phyloP scores from a whole-genome alignment of 2,797 vertebrate genomes.

The Gymnopithys bicolor region DNA sequence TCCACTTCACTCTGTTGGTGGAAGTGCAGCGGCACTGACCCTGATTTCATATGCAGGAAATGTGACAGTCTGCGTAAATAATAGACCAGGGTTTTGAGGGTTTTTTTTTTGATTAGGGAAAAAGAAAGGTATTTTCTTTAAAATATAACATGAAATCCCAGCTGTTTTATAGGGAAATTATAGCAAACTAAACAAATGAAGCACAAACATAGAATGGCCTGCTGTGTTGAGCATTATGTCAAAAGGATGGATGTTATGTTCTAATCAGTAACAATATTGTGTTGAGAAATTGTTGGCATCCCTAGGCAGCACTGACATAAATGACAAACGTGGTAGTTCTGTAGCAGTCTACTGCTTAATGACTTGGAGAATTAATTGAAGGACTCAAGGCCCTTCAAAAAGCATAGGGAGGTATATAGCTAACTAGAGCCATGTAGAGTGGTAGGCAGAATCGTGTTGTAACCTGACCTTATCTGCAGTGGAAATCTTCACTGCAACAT shows the following conservation, averaged over 20 bases:
- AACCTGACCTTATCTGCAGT: background rate
- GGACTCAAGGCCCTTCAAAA: background rate
- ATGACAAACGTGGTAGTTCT: background rate
- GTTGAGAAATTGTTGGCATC: background rate
- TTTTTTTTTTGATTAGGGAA: background rate
- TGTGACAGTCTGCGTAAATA: background rate
- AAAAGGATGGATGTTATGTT: slow-evolving; percentile 24
- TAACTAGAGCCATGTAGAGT: background rate
- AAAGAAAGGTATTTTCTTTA: background rate
- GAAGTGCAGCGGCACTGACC: background rate
- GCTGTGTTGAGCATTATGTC: background rate
- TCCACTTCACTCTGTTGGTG: background rate
- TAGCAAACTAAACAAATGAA: slow-evolving; percentile 32
- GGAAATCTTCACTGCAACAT: background rate
- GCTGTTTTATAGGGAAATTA: slow-evolving; percentile 24
- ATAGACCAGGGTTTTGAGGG: background rate
- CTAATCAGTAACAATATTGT: slow-evolving; percentile 3
- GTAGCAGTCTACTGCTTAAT: background rate
- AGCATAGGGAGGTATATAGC: background rate
- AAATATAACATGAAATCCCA: background rate
- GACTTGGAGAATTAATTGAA: background rate
- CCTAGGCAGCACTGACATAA: background rate
- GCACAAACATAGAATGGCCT: background rate
- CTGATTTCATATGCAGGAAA: background rate
- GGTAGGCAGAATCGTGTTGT: background rate